These are phyloP conservation scores for Mormyrus hasselquistii DNA, from an alignment of 2,797 vertebrate species.

Conservation along the genomic window DNA sequence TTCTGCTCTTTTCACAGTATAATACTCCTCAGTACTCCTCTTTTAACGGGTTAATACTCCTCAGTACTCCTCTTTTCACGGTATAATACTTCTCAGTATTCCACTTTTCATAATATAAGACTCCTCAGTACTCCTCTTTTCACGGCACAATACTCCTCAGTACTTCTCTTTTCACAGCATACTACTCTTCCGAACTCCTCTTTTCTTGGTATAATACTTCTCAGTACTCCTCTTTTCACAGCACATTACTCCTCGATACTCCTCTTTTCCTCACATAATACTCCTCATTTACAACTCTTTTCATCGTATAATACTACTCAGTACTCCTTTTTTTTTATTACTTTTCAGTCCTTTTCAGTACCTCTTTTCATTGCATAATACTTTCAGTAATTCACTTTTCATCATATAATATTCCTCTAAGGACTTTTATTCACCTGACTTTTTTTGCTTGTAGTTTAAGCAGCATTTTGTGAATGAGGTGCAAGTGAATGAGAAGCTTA, in stretches of 20 bases:
- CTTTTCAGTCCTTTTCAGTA: too few species aligned
- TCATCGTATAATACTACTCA: not conserved
- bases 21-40: too few species aligned
- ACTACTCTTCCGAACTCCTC: not conserved
- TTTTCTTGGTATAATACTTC: not conserved
- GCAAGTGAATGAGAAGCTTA: not conserved
- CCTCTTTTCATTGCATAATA: not conserved
- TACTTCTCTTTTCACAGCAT: not conserved
- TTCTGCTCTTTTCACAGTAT: too few species aligned
- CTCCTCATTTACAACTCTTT: not conserved
- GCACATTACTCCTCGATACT: not conserved
- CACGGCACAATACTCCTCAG: not conserved
- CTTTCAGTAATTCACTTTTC: not conserved
- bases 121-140: not conserved
- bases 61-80: not conserved
- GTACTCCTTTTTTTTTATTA: not conserved
- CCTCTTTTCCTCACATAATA: not conserved
- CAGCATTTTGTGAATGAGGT: not conserved
- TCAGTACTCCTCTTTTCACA: not conserved
- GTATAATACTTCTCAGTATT: not conserved
- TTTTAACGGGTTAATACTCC: too few species aligned
- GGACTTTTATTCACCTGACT: not conserved
- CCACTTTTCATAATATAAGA: not conserved
- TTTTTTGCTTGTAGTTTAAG: not conserved
- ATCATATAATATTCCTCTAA: not conserved